Conservation (phyloP, 1,140 invertebrate genomes). For the Megathymus violae region DNA sequence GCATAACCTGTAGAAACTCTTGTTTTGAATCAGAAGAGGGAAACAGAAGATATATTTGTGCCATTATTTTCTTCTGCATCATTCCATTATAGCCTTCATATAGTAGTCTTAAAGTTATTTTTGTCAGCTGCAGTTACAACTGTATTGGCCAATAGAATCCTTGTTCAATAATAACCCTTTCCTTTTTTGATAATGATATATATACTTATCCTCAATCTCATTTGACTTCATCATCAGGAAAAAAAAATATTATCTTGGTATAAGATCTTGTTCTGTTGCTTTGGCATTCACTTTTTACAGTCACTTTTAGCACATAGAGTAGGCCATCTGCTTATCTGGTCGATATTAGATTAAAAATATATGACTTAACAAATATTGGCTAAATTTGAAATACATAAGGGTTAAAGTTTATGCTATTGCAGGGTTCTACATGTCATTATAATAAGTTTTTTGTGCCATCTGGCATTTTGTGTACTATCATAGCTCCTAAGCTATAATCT, state of each 20-base stretch:
- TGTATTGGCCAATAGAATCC: conserved; percentile 17
- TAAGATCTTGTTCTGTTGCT: conserved; percentile 1
- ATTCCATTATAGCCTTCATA: conserved; percentile 16
- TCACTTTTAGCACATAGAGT: not conserved
- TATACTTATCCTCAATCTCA: not conserved
- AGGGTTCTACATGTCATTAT: conserved; percentile 15
- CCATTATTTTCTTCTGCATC: conserved; percentile 16
- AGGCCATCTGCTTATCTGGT: conserved; percentile 17
- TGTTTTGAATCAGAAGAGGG: conserved; percentile 13
- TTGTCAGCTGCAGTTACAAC: conserved; percentile 12
- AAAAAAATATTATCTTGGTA: conserved; percentile 4
- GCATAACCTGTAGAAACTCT: conserved; percentile 59
- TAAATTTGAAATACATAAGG: conserved; percentile 21
- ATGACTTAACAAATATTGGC: conserved; percentile 17
- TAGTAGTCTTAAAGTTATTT: conserved; percentile 8
- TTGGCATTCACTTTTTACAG: conserved; percentile 13
- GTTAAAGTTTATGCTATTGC: conserved; percentile 14
- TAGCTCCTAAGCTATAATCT: conserved; percentile 13
- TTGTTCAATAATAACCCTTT: conserved; percentile 9
- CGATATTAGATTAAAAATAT: conserved; percentile 18
- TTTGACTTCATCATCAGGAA: conserved; percentile 11
- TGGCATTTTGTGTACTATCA: conserved; percentile 14
- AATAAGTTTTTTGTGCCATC: conserved; percentile 8
- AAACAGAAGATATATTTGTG: conserved; percentile 20
- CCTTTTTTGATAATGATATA: conserved; percentile 10